Evolutionary conservation across 2,113 vertebrate genomes (phyloP), one percentile per base, ranked within the genome.

Genomic region (Micronisus gabar): DNA sequence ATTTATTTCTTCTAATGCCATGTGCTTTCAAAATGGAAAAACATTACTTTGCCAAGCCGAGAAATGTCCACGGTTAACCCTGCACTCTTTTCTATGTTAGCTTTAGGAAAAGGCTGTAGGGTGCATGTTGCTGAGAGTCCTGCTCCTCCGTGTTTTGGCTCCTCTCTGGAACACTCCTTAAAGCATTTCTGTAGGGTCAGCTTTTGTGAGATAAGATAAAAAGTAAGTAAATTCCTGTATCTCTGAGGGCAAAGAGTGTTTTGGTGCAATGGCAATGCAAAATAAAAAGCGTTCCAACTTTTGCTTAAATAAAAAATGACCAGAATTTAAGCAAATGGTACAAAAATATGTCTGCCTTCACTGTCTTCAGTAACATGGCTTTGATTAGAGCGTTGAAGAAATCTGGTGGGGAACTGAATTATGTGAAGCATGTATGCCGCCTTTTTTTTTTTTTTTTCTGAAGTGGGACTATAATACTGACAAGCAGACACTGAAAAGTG

Each of bases 11-110:
- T 94, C 63, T 72, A 93, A 56, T 7, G 10, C 18, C 11, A 5
- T 10, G 6, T 62, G 27, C 56, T 61, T 93, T 94, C 36, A 88
- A 48, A 95, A 90, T 27, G 58, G 50, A 93, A 97, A 79, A 66
- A 22, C 10, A 15, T 22, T 59, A 18, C 61, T 36, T 83, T 88
- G 62, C 25, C 20, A 70, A 56, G 22, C 30, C 55, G 21, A 76
- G 52, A 92, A 74, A 72, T 52, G 40, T 23, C 40, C 32, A 5
- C 16, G 11, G 66, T 26, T 74, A 90, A 32, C 13, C 10, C 30
- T 82, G 36, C 22, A 21, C 11, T 40, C 47, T 81, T 91, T 40
- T 30, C 32, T 32, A 32, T 19, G 14, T 38, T 85, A 55, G 6
- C 29, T 86, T 67, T 53, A 83, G 45, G 15, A 52, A 95, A 78